Conservation (phyloP, 2,113 vertebrate genomes). For the Thamnophis sirtalis region DNA sequence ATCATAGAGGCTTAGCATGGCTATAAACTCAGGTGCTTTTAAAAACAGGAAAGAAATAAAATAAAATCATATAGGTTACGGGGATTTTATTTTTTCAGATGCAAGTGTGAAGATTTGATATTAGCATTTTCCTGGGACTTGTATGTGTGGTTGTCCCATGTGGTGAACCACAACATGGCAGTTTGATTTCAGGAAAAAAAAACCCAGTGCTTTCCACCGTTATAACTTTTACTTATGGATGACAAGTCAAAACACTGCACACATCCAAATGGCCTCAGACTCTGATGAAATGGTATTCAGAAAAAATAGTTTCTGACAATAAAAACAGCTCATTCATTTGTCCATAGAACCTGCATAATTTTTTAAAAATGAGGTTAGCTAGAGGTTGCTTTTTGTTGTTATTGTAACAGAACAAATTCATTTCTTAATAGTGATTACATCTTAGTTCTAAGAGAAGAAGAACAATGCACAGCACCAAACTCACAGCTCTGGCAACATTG, state of each 20-base stretch:
- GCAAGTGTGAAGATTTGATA: not conserved
- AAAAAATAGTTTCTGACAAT: not conserved
- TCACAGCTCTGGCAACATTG: not conserved
- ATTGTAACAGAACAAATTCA: not conserved
- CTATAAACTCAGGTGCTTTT: not conserved
- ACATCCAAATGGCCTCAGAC: not conserved
- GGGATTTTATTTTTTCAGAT: not conserved
- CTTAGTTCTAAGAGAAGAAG: not conserved
- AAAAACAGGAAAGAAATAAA: not conserved
- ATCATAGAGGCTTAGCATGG: not conserved
- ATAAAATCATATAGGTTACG: not conserved
- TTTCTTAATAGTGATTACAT: not conserved
- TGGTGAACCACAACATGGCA: not conserved
- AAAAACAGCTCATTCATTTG: not conserved
- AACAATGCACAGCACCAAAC: not conserved
- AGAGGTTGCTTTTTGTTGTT: not conserved
- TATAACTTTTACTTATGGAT: not conserved
- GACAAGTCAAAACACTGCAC: not conserved
- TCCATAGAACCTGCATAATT: not conserved
- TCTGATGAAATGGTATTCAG: not conserved
- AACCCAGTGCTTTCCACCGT: not conserved
- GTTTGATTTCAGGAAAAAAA: not conserved
- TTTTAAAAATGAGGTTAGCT: not conserved
- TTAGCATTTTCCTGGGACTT: not conserved
- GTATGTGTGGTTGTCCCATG: not conserved